These are phyloP conservation scores for Rhadinocentrus ornatus DNA, from an alignment of 2,797 vertebrate species.

Conservation along the genomic window DNA sequence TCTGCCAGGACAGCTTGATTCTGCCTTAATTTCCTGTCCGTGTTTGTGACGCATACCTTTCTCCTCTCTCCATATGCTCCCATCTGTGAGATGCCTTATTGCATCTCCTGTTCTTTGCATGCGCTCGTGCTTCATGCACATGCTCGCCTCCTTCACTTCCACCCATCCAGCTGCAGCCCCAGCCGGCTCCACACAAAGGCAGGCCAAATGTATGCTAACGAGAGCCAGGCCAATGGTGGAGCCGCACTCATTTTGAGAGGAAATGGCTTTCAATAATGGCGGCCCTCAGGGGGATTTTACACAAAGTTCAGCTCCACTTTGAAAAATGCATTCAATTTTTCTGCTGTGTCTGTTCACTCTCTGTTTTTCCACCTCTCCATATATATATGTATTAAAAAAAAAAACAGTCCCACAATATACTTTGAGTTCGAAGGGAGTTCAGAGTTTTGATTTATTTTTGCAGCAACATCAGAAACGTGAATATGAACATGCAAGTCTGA, in stretches of 20 bases:
- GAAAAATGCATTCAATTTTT: conserved; percentile 80
- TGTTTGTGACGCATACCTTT: conserved; percentile 33
- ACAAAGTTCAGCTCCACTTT: conserved; percentile 79
- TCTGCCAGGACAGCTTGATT: conserved; percentile 24
- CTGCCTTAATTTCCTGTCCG: conserved; percentile 30
- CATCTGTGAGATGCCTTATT: conserved; percentile 62
- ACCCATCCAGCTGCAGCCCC: conserved; percentile 70
- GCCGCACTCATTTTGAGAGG: conserved; percentile 80
- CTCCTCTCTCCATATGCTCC: conserved; percentile 49
- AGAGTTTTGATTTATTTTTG: conserved; percentile 53
- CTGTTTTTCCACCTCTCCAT: conserved; percentile 23
- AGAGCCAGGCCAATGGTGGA: conserved; percentile 77
- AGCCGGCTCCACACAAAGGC: conserved; percentile 75
- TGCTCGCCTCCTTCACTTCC: conserved; percentile 57
- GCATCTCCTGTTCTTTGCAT: conserved; percentile 46
- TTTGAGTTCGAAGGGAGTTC: neutral
- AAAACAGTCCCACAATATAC: conserved; percentile 62
- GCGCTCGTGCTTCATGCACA: conserved; percentile 30
- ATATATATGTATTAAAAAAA: conserved; percentile 14
- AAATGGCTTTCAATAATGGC: conserved; percentile 83
- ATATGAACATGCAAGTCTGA: conserved; percentile 47
- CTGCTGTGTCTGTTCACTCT: conserved; percentile 55
- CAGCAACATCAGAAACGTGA: conserved; percentile 49
- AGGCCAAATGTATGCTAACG: conserved; percentile 83
- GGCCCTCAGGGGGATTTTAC: conserved; percentile 73